Conservation (phyloP, 2,888 invertebrate species). For the Agonopterix arenella region DNA sequence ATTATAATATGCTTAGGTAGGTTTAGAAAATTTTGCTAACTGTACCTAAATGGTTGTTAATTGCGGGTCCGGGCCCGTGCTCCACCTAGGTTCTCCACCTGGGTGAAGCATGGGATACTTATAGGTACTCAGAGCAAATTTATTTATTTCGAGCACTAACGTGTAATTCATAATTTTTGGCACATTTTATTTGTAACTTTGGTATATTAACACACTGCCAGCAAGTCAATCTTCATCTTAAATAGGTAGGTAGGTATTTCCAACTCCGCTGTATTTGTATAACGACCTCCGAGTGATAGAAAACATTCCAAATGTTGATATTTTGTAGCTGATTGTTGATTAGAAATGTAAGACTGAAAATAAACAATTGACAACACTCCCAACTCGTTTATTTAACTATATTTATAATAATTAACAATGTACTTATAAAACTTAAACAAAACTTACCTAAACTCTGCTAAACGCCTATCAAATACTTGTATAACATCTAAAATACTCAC, state of each 20-base stretch:
- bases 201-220: background rate
- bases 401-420: background rate
- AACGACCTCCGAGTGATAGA: slow-evolving; percentile 21
- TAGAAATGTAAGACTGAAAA: slow-evolving; percentile 69
- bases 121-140: too few relatives aligned
- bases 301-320: slow-evolving; percentile 46
- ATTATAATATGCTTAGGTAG: too few relatives aligned
- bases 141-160: too few relatives aligned
- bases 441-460: slow-evolving; percentile 14
- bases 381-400: too few relatives aligned
- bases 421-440: slow-evolving; percentile 15
- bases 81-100: too few relatives aligned
- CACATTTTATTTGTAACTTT: background rate
- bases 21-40: too few relatives aligned
- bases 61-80: too few relatives aligned
- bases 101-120: too few relatives aligned
- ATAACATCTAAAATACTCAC: slow-evolving; percentile 5
- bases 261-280: background rate
- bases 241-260: too few relatives aligned
- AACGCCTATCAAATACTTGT: slow-evolving; percentile 11
- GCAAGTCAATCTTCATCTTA: too few relatives aligned
- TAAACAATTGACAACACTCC: slow-evolving; percentile 26
- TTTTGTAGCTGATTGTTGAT: slow-evolving; percentile 58
- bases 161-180: background rate
- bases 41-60: too few relatives aligned